Evolutionary conservation across 1,140 invertebrate genomes (phyloP).

Genomic region (Spodoptera litura): DNA sequence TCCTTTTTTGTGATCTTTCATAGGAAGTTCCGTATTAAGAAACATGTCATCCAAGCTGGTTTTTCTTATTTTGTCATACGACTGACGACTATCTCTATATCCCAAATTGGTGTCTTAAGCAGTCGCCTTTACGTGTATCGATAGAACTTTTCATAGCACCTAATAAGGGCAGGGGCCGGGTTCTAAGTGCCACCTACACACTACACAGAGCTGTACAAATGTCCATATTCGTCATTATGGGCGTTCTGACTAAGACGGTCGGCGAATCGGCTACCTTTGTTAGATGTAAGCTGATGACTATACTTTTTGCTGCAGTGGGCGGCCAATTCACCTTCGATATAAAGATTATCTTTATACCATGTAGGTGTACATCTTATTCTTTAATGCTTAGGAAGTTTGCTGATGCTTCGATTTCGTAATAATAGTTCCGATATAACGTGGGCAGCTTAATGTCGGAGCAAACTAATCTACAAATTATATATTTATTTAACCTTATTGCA

Average conservation of each 20-base stretch:
- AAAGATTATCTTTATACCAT: constrained; percentile 65
- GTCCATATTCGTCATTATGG: constrained; percentile 79
- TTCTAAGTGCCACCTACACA: constrained; percentile 76
- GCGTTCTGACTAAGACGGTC: constrained; percentile 70
- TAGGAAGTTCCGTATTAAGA: background rate
- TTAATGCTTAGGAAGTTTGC: constrained; percentile 62
- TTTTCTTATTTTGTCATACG: constrained; percentile 1
- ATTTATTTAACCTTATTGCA: constrained; percentile 49
- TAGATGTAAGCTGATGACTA: constrained; percentile 74
- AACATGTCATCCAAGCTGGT: too few species aligned
- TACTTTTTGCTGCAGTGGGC: constrained; percentile 71
- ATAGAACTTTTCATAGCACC: constrained; percentile 57
- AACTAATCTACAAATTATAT: constrained; percentile 42
- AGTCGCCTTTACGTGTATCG: constrained; percentile 25
- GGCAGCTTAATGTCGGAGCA: constrained; percentile 48
- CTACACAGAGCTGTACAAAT: constrained; percentile 73
- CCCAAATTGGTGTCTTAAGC: constrained; percentile 16
- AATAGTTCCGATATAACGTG: constrained; percentile 48
- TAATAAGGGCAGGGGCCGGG: constrained; percentile 70
- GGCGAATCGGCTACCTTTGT: constrained; percentile 81
- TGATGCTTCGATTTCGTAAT: constrained; percentile 67
- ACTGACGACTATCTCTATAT: background rate
- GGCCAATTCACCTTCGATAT: constrained; percentile 82
- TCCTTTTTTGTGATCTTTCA: too few species aligned
- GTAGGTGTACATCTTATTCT: constrained; percentile 73